Evolutionary conservation across 2,797 vertebrate species (phyloP).

Genomic region (Sebastes kiyomatsui): DNA sequence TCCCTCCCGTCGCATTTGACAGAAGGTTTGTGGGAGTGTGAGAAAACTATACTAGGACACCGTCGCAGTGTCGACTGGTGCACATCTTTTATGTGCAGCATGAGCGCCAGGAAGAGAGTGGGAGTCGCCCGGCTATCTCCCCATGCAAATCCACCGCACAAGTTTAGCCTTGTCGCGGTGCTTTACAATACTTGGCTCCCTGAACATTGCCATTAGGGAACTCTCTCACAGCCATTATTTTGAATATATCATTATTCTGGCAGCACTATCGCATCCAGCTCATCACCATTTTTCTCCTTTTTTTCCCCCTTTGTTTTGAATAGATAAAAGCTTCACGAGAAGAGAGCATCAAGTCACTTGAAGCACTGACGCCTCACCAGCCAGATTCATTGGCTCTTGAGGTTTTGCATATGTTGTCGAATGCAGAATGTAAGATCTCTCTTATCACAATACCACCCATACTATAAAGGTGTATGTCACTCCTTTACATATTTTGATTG

Average conservation of each 20-base stretch:
- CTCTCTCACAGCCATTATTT: slow-evolving; percentile 69
- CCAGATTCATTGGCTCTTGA: slow-evolving; percentile 39
- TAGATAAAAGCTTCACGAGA: slow-evolving; percentile 64
- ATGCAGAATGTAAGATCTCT: slow-evolving; percentile 1
- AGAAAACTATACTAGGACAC: slow-evolving; percentile 70
- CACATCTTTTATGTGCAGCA: slow-evolving; percentile 53
- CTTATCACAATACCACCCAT: neutral
- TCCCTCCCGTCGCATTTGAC: slow-evolving; percentile 53
- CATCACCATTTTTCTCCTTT: slow-evolving; percentile 63
- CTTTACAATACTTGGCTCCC: slow-evolving; percentile 59
- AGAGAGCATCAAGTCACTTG: slow-evolving; percentile 55
- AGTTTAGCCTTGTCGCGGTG: slow-evolving; percentile 61
- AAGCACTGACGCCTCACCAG: slow-evolving; percentile 41
- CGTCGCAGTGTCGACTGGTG: slow-evolving; percentile 38
- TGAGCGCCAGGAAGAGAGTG: slow-evolving; percentile 51
- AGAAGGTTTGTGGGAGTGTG: slow-evolving; percentile 80
- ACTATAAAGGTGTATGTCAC: neutral
- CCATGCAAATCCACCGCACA: slow-evolving; percentile 54
- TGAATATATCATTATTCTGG: slow-evolving; percentile 77
- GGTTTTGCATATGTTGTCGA: slow-evolving; percentile 29
- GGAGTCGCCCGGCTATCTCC: slow-evolving; percentile 63
- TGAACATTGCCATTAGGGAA: slow-evolving; percentile 67
- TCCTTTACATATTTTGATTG: neutral
- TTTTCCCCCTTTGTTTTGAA: slow-evolving; percentile 54
- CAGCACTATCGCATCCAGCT: slow-evolving; percentile 63